phyloP scores from a whole-genome alignment of 1,140 invertebrate species.

The Ephestia elutella region DNA sequence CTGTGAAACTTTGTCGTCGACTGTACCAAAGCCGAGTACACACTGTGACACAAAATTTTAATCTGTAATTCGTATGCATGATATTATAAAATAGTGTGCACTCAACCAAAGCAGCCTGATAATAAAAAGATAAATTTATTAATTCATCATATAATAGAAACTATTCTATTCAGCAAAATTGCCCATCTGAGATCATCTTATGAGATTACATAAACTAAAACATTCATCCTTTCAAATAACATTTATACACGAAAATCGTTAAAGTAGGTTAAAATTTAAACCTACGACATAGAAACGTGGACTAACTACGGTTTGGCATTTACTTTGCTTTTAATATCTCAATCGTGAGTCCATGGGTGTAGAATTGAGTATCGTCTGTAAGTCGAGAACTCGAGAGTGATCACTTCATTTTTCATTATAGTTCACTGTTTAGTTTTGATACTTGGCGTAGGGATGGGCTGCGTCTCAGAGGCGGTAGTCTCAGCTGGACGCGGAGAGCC shows the following conservation, averaged over 20 bases:
- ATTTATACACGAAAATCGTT: slow-evolving; percentile 12
- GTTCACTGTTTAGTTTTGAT: slow-evolving; percentile 40
- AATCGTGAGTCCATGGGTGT: neutral
- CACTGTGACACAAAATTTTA: neutral
- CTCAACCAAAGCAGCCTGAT: neutral
- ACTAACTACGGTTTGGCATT: slow-evolving; percentile 52
- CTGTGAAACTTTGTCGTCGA: neutral
- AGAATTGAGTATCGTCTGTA: neutral
- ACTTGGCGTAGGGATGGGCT: slow-evolving; percentile 58
- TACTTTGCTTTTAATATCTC: slow-evolving; percentile 32
- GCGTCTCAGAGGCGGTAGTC: slow-evolving; percentile 65
- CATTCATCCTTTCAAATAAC: slow-evolving; percentile 6
- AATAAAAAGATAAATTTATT: neutral
- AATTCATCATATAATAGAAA: slow-evolving; percentile 13
- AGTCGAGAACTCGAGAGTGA: slow-evolving; percentile 7
- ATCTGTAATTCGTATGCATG: too few species aligned
- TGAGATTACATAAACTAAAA: slow-evolving; percentile 30
- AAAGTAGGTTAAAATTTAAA: slow-evolving; percentile 12
- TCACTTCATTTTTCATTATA: slow-evolving; percentile 16
- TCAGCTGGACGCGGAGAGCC: slow-evolving; percentile 72
- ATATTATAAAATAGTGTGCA: neutral
- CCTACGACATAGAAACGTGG: slow-evolving; percentile 12
- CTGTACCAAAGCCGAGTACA: neutral
- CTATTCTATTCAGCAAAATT: slow-evolving; percentile 46
- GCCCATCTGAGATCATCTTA: slow-evolving; percentile 62